Conservation (phyloP, 2,113 vertebrate species). For the Oreochromis tanganicae region DNA sequence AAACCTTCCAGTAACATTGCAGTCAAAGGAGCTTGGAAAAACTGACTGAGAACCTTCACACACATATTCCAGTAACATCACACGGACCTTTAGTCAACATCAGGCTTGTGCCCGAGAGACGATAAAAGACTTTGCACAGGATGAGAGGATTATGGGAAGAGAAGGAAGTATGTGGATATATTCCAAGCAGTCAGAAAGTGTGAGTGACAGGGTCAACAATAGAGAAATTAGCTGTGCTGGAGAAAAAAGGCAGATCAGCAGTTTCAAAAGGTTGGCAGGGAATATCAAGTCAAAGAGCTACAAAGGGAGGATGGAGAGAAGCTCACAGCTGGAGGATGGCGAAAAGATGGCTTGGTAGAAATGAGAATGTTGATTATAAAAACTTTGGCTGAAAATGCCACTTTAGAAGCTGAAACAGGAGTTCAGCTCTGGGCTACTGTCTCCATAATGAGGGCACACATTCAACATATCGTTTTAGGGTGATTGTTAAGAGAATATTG, state of each 20-base stretch:
- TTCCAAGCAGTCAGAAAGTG: neutral
- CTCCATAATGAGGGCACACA: neutral
- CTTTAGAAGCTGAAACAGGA: neutral
- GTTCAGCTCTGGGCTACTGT: neutral
- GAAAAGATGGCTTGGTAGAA: neutral
- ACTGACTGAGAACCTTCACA: neutral
- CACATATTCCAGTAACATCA: neutral
- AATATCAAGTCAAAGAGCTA: neutral
- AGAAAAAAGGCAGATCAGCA: constrained; percentile 38
- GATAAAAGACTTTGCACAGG: neutral
- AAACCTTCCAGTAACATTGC: neutral
- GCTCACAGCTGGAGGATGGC: neutral
- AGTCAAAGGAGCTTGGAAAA: neutral
- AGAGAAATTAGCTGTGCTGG: constrained; percentile 15
- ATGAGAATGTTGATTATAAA: neutral
- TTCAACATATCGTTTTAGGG: neutral
- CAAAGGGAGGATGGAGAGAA: neutral
- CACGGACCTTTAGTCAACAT: neutral
- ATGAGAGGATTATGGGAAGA: neutral
- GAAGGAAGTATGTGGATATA: neutral
- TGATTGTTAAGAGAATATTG: too few species aligned
- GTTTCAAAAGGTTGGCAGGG: constrained; percentile 38
- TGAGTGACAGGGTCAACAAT: neutral
- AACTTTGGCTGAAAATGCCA: neutral
- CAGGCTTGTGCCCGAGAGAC: neutral